These are phyloP conservation scores for Thunnus thynnus DNA, from an alignment of 2,113 vertebrate genomes.

Conservation along the genomic window DNA sequence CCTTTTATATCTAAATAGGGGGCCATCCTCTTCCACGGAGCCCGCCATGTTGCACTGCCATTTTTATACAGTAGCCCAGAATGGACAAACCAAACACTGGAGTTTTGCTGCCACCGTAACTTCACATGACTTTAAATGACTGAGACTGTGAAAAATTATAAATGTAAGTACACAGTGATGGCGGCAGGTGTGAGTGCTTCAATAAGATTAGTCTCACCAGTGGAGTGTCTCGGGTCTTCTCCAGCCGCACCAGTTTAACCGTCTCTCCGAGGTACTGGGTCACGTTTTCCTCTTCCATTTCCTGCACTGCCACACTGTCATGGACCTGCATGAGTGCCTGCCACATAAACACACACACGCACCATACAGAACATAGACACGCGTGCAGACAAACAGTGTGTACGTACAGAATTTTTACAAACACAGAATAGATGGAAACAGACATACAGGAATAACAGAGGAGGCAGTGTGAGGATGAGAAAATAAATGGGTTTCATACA, in stretches of 20 bases:
- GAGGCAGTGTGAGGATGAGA: constrained; percentile 32
- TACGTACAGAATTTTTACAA: constrained; percentile 30
- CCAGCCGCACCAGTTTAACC: constrained; percentile 94
- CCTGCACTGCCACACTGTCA: constrained; percentile 93
- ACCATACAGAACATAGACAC: constrained; percentile 10
- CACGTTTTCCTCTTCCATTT: constrained; percentile 89
- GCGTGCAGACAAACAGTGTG: constrained; percentile 38
- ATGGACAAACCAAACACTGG: too few species aligned
- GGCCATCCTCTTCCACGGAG: too few species aligned
- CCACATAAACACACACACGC: constrained; percentile 21
- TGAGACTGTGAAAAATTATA: background rate
- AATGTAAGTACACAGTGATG: background rate
- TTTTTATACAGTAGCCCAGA: too few species aligned
- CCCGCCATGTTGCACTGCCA: too few species aligned
- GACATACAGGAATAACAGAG: constrained; percentile 20
- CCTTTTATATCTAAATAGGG: too few species aligned
- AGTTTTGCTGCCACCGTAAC: too few species aligned
- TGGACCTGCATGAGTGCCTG: constrained; percentile 95
- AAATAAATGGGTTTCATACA: background rate
- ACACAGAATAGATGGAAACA: constrained; percentile 28
- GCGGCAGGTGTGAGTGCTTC: background rate
- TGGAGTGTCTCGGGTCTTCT: constrained; percentile 93
- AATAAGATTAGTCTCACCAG: constrained; percentile 87
- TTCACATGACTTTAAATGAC: background rate
- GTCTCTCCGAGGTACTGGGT: constrained; percentile 91